Conservation (phyloP, 2,797 vertebrate genomes). For the Lutra lutra region DNA sequence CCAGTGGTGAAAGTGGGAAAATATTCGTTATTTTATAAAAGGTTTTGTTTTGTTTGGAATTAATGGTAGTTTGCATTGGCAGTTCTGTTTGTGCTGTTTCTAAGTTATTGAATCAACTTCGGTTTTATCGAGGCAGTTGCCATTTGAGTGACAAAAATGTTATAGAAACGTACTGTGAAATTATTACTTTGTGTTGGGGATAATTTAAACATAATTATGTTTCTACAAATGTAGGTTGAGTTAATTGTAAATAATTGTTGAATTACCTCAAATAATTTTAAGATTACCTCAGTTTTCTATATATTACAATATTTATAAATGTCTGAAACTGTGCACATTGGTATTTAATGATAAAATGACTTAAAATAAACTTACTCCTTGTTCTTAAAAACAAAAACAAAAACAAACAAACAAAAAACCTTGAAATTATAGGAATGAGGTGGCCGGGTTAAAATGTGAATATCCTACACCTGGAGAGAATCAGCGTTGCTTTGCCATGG, state of each 20-base stretch:
- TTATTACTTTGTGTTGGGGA: slow-evolving; percentile 16
- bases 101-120: slow-evolving; percentile 16
- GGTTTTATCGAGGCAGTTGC: slow-evolving; percentile 28
- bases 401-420: too few species aligned
- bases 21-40: slow-evolving; percentile 58
- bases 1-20: slow-evolving; percentile 52
- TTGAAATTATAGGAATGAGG: background rate
- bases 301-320: slow-evolving; percentile 84
- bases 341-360: slow-evolving; percentile 77
- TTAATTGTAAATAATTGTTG: slow-evolving; percentile 80
- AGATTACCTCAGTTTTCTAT: slow-evolving; percentile 82
- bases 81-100: slow-evolving; percentile 51
- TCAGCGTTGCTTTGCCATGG: background rate
- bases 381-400: background rate
- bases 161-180: slow-evolving; percentile 55
- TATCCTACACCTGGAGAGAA: background rate
- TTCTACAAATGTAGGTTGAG: slow-evolving; percentile 82
- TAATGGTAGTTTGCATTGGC: slow-evolving; percentile 47
- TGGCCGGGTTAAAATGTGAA: background rate
- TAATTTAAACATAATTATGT: slow-evolving; percentile 75
- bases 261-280: slow-evolving; percentile 80
- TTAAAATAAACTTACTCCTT: slow-evolving; percentile 73
- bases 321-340: slow-evolving; percentile 81
- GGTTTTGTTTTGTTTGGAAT: slow-evolving; percentile 62
- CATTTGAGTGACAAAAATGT: slow-evolving; percentile 5